phyloP scores from a whole-genome alignment of 1,140 invertebrate species.

The Amphibalanus amphitrite region DNA sequence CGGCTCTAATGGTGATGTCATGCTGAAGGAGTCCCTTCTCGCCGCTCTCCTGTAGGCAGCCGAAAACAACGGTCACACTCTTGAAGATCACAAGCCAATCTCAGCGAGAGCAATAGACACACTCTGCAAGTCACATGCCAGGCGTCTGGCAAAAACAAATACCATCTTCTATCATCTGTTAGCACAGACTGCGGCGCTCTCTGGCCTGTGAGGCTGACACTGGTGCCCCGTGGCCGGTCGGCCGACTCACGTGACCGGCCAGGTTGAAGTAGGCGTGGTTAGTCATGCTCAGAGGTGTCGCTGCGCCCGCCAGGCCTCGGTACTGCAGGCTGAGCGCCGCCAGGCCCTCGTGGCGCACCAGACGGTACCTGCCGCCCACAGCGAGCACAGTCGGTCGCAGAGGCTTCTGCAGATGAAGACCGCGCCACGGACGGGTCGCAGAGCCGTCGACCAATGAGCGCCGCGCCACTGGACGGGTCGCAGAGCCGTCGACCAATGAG shows the following conservation, averaged over 20 bases:
- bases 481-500: no score
- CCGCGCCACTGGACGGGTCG: no score
- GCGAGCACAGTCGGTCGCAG: no score
- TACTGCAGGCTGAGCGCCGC: constrained; percentile 38
- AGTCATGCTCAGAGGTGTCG: constrained; percentile 73
- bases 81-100: not conserved
- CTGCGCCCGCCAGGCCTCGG: constrained; percentile 48
- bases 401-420: no score
- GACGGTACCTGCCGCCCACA: constrained; percentile 39
- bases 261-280: constrained; percentile 93
- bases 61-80: not conserved
- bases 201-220: not conserved
- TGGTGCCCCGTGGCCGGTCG: not conserved
- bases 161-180: not conserved
- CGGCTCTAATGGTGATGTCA: not conserved
- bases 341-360: constrained; percentile 52
- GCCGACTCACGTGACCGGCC: constrained; percentile 22
- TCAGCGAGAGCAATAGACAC: not conserved
- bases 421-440: no score
- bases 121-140: not conserved
- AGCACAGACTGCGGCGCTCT: not conserved
- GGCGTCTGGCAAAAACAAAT: not conserved
- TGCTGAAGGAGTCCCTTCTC: not conserved
- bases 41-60: not conserved
- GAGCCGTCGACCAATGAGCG: no score